Base-by-base conservation (phyloP, 2,888 invertebrate genomes). In the Harpagoxenus sublaevis region DNA sequence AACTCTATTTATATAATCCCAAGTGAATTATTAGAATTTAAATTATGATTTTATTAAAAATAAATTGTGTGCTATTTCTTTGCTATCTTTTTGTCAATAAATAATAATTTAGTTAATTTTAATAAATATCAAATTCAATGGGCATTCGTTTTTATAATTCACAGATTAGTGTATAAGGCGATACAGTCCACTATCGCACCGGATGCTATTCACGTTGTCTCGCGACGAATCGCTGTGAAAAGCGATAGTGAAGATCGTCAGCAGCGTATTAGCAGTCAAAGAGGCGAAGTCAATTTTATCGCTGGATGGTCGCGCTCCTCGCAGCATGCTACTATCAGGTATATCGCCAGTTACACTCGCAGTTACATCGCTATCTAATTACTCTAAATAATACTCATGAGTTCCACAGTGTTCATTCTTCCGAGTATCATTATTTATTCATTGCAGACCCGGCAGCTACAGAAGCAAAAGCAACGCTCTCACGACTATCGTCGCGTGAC, bases 151-250 rank as follows among this genome's bases (percentile, higher is more conserved):
- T 68, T 60, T 45, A 35, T 39, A 15, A 68, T 12, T 12, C 8
- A 31, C 28, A 98, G 98, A 93, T 95, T 98, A 93, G 95, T 97
- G 88, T 96, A 97, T 93, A 97, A 97, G 92, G 97, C 97, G 86
- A 92, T 97, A 85, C 97, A 97, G 94, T 97, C 97, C 90, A 96
- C 97, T 2, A 92, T 97, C 83, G 96, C 96, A 89, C 98, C 98
- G 71, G 97, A 97, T 92, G 97, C 98, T 93, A 97, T 98, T 92
- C 96, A 97, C 70, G 96, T 96, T 94, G 97, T 97, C 23, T 95
- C 97, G 89, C 95, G 97, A 84, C 89, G 90, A 9, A 81, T 89
- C 70, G 60, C 84, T 12, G 85, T 88, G 35, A 94, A 93, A 82
- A 88, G 85, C 63, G 85, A 88, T 71, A 83, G 86, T 77, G 86